Evolutionary conservation across 2,113 vertebrate species (phyloP).

Genomic region (Lichenostomus cassidix): DNA sequence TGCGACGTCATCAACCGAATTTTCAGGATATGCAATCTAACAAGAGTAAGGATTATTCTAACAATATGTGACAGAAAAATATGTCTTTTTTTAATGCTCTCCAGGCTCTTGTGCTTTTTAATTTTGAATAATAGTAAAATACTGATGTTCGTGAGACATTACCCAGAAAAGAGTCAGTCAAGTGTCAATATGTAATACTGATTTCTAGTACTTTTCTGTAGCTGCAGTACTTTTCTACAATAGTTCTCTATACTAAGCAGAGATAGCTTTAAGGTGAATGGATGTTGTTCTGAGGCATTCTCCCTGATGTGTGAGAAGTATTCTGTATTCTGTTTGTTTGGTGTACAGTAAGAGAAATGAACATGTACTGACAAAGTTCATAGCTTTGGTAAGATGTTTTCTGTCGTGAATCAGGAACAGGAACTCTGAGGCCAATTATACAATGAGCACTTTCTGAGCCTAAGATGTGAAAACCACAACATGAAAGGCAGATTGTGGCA

Average conservation of each 20-base stretch:
- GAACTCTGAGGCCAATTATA: background rate
- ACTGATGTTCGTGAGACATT: background rate
- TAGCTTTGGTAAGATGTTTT: background rate
- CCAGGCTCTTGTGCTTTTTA: background rate
- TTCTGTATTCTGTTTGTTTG: background rate
- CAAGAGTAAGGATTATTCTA: slow-evolving; percentile 80
- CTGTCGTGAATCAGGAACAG: background rate
- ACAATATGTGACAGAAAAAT: background rate
- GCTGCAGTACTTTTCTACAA: background rate
- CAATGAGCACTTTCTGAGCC: background rate
- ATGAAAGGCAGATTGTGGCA: background rate
- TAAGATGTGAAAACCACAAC: background rate
- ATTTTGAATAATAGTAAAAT: background rate
- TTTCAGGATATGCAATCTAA: slow-evolving; percentile 98
- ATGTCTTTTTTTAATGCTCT: background rate
- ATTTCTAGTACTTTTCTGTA: background rate
- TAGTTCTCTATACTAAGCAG: background rate
- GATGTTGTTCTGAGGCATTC: background rate
- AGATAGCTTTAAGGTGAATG: background rate
- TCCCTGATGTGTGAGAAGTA: background rate
- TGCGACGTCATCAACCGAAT: slow-evolving; percentile 95
- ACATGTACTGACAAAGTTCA: background rate
- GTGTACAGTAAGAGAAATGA: background rate
- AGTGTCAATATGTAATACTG: background rate
- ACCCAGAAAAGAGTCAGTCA: background rate